These are phyloP conservation scores for Hyles vespertilio DNA, from an alignment of 1,140 invertebrate genomes.

Conservation along the genomic window DNA sequence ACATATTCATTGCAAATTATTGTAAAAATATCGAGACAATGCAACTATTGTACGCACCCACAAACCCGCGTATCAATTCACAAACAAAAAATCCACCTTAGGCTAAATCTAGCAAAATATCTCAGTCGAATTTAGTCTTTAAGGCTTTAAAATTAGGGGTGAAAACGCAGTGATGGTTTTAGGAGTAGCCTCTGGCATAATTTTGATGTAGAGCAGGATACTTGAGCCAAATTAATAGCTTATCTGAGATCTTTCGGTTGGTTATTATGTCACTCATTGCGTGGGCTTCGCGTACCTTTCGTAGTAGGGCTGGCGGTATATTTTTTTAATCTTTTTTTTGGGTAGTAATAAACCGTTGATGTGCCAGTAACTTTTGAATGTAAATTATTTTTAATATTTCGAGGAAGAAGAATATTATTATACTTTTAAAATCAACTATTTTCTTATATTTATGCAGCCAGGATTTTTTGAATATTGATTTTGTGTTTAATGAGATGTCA, in stretches of 20 bases:
- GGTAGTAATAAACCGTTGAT: background rate
- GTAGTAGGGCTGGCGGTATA: conserved; percentile 19
- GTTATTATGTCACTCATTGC: conserved; percentile 64
- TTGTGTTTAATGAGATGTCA: too few relatives aligned
- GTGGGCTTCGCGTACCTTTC: conserved; percentile 25
- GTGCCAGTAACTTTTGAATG: background rate
- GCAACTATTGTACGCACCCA: conserved; percentile 46
- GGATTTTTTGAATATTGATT: too few relatives aligned
- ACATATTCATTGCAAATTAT: conserved; percentile 35
- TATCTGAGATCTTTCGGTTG: conserved; percentile 59
- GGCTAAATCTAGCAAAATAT: conserved; percentile 1
- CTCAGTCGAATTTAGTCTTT: conserved; percentile 7
- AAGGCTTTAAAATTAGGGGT: conserved; percentile 5
- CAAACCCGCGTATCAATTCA: conserved; percentile 57
- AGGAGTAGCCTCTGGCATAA: conserved; percentile 30
- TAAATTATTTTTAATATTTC: background rate
- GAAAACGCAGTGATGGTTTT: conserved; percentile 2
- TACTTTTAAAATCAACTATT: too few relatives aligned
- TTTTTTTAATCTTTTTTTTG: background rate
- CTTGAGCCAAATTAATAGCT: conserved; percentile 68
- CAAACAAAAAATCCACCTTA: conserved; percentile 6
- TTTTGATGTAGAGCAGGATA: conserved; percentile 54
- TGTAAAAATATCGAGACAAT: conserved; percentile 40
- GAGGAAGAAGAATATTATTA: too few relatives aligned
- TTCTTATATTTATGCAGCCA: too few relatives aligned